These are phyloP conservation scores for Corythornis vintsioides DNA, from an alignment of 2,113 vertebrate species.

Conservation along the genomic window DNA sequence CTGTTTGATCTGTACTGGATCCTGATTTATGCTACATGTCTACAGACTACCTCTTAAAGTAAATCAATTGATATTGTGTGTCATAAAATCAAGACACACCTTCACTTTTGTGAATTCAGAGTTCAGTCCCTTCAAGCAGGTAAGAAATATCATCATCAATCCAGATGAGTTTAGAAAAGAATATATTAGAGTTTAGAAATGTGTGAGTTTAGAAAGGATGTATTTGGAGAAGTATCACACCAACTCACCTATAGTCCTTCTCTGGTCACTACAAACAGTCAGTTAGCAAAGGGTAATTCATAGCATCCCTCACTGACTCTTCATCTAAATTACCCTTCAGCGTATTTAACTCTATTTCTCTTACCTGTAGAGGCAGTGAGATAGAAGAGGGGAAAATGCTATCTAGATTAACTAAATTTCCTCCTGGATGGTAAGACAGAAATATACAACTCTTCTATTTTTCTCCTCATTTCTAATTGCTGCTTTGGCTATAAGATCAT, in stretches of 20 bases:
- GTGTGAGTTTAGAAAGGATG: neutral
- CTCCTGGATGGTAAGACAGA: neutral
- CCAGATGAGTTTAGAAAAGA: neutral
- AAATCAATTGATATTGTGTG: rapidly evolving
- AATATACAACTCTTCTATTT: neutral
- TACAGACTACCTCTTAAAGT: neutral
- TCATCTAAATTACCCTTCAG: neutral
- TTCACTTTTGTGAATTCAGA: neutral
- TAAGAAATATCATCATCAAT: neutral
- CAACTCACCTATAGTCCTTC: neutral
- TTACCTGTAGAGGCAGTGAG: neutral
- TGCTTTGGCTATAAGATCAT: neutral
- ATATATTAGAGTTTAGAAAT: too few relatives aligned
- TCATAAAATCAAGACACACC: neutral
- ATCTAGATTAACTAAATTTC: neutral
- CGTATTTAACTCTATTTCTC: neutral
- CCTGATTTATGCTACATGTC: neutral
- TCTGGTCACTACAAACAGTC: neutral
- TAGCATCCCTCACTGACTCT: neutral
- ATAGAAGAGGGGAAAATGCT: neutral
- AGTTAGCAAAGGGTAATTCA: neutral
- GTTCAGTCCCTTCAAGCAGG: neutral
- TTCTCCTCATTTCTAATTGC: neutral
- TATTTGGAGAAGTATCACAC: neutral
- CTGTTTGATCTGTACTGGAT: neutral